These are phyloP conservation scores for Cochlearius cochlearius DNA, from an alignment of 2,113 vertebrate species.

Conservation along the genomic window DNA sequence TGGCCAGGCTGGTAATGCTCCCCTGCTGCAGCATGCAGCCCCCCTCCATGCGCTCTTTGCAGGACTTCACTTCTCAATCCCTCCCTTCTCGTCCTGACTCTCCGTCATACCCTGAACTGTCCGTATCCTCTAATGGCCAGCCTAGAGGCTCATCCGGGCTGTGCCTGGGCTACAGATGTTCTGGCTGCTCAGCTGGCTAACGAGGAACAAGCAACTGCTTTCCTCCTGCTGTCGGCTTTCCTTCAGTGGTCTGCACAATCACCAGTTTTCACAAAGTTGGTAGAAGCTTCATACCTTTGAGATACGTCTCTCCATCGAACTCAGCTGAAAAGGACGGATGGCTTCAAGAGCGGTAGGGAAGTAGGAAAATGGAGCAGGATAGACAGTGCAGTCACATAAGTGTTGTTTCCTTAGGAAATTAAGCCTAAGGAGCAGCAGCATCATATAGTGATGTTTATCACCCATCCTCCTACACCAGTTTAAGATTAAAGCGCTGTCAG, in stretches of 20 bases:
- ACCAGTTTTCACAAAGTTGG: background rate
- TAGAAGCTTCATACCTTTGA: background rate
- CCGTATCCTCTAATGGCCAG: background rate
- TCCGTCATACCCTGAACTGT: background rate
- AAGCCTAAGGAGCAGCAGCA: background rate
- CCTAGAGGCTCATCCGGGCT: background rate
- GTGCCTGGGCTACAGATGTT: background rate
- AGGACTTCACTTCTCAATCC: background rate
- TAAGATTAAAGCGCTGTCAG: background rate
- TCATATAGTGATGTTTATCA: background rate
- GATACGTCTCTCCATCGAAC: background rate
- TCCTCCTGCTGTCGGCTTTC: background rate
- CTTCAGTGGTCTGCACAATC: background rate
- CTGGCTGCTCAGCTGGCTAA: background rate
- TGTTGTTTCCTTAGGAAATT: background rate
- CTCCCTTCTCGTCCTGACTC: background rate
- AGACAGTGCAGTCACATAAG: background rate
- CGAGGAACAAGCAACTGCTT: background rate
- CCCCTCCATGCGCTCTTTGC: background rate
- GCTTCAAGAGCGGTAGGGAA: background rate
- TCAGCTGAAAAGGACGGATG: background rate
- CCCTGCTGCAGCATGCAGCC: background rate
- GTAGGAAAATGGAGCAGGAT: background rate
- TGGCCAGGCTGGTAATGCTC: background rate
- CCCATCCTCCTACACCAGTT: background rate